Percentiles rank a stretch among this genome's conserved stretches.
Evolutionary conservation across 1,140 invertebrate species (phyloP).

Genomic region (Drosophila guanche): DNA sequence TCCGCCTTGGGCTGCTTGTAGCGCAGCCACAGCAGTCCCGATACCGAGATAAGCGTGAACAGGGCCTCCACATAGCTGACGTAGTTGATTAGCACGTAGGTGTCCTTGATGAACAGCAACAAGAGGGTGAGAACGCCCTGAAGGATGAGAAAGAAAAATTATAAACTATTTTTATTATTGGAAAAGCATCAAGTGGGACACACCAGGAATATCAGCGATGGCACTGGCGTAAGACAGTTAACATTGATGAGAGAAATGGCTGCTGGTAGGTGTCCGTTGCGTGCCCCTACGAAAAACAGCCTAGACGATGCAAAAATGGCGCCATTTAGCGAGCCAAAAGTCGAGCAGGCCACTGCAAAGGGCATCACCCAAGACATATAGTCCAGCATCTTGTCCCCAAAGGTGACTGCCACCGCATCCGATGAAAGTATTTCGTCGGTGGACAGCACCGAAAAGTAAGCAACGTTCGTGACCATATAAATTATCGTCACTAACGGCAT

Average conservation of each 20-base stretch:
- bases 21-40: conserved; percentile 93
- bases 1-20: conserved; percentile 89
- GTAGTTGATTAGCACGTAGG: conserved; percentile 97
- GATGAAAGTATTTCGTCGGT: conserved; percentile 91
- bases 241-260: conserved; percentile 95
- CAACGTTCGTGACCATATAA: conserved; percentile 95
- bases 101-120: conserved; percentile 92
- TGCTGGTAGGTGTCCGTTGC: conserved; percentile 94
- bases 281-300: conserved; percentile 95
- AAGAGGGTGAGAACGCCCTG: conserved; percentile 92
- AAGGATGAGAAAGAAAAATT: conserved; percentile 82
- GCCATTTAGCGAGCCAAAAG: conserved; percentile 94
- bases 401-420: conserved; percentile 95
- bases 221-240: conserved; percentile 93
- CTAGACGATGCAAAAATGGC: conserved; percentile 94
- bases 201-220: conserved; percentile 96
- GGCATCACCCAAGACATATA: conserved; percentile 93
- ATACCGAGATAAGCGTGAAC: conserved; percentile 95
- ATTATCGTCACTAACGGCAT: conserved; percentile 95
- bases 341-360: conserved; percentile 93
- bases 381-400: conserved; percentile 92
- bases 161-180: background rate
- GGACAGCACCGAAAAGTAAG: conserved; percentile 94
- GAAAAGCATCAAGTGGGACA: conserved; percentile 67
- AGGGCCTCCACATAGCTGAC: conserved; percentile 96